Conservation (phyloP, 2,888 invertebrate genomes). For the Cephus spinipes region DNA sequence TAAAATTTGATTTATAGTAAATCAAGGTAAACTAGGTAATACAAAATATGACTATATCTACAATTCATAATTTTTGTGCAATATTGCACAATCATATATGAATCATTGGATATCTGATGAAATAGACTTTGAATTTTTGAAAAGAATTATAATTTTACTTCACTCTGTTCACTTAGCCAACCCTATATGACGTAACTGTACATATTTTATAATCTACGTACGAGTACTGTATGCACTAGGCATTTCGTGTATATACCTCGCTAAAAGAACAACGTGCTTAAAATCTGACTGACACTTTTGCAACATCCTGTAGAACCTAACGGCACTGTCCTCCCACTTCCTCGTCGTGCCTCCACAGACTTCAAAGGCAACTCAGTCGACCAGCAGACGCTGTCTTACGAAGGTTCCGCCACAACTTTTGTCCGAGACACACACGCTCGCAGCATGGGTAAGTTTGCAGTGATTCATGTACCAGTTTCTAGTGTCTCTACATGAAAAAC, state of each 20-base stretch:
- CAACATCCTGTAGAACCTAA: conserved; percentile 21
- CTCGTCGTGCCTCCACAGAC: conserved; percentile 23
- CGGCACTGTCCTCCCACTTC: conserved; percentile 37
- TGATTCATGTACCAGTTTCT: neutral
- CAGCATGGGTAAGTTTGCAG: conserved; percentile 30
- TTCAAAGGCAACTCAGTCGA: conserved; percentile 33
- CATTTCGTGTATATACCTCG: neutral
- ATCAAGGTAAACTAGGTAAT: neutral
- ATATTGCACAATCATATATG: neutral
- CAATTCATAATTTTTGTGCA: neutral
- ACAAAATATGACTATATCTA: neutral
- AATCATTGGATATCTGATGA: neutral
- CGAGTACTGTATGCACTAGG: neutral
- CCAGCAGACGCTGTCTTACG: conserved; percentile 11
- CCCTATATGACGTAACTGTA: neutral
- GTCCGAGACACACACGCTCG: conserved; percentile 20
- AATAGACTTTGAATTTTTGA: neutral
- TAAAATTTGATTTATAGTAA: neutral
- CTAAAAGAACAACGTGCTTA: neutral
- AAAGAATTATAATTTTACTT: neutral
- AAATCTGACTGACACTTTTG: neutral
- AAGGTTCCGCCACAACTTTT: conserved; percentile 16
- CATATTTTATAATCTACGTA: neutral
- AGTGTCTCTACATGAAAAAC: neutral
- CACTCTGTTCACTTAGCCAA: neutral